Evolutionary conservation across 2,113 vertebrate genomes (phyloP).

Genomic region (Sorex fumeus): DNA sequence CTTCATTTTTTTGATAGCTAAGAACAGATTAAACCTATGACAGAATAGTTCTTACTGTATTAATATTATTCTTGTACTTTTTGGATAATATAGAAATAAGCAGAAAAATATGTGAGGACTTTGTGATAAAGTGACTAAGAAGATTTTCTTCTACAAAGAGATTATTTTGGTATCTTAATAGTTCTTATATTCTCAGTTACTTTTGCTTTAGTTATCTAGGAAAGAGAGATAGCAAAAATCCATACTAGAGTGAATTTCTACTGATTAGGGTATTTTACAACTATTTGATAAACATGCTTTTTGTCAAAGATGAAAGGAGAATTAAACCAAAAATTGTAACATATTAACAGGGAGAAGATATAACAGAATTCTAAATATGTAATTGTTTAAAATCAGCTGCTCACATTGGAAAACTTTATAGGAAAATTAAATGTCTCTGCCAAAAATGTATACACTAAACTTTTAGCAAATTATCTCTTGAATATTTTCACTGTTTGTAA

Average conservation of each 20-base stretch:
- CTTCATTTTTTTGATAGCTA: not conserved
- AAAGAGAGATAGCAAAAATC: not conserved
- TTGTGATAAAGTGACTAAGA: conserved; percentile 28
- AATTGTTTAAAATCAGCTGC: conserved; percentile 4
- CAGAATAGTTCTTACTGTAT: not conserved
- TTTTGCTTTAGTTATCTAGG: conserved; percentile 15
- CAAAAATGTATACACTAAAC: not conserved
- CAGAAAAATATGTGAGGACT: conserved; percentile 15
- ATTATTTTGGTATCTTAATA: conserved; percentile 9
- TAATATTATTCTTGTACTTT: not conserved
- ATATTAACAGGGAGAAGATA: not conserved
- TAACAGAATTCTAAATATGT: not conserved
- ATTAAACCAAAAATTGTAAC: not conserved
- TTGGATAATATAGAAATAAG: not conserved
- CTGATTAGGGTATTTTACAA: not conserved
- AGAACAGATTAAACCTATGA: not conserved
- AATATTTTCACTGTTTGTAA: not conserved
- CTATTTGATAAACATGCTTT: conserved; percentile 24
- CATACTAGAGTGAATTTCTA: conserved; percentile 28
- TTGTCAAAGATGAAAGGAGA: conserved; percentile 47
- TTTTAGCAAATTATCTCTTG: not conserved
- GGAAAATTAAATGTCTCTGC: not conserved
- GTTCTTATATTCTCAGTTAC: conserved; percentile 13
- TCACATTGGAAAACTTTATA: not conserved
- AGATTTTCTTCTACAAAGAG: conserved; percentile 42